Evolutionary conservation across 1,140 invertebrate genomes (phyloP).

Genomic region (Papilio aristodemus): DNA sequence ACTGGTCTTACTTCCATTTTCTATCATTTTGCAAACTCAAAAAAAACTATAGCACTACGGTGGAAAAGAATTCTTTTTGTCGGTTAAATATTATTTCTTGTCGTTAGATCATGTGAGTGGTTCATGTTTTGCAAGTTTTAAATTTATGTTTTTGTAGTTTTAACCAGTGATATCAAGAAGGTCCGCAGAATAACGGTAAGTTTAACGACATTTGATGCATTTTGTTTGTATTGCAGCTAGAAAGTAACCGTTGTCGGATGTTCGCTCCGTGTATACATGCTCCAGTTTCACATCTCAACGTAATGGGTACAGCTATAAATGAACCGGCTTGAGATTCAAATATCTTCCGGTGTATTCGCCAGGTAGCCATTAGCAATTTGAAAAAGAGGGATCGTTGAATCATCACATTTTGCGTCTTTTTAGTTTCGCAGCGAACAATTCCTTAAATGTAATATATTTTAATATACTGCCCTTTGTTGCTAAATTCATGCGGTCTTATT

Average conservation of each 20-base stretch:
- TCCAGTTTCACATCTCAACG: conserved; percentile 67
- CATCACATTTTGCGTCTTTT: conserved; percentile 52
- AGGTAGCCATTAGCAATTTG: conserved; percentile 48
- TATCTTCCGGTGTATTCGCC: conserved; percentile 52
- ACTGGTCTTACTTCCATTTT: conserved; percentile 68
- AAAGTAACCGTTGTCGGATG: conserved; percentile 71
- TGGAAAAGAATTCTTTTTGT: conserved; percentile 68
- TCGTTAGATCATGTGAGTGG: conserved; percentile 63
- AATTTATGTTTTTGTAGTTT: conserved; percentile 52
- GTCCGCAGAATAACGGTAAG: conserved; percentile 61
- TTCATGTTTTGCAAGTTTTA: conserved; percentile 45
- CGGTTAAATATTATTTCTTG: conserved; percentile 61
- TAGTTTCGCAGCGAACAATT: background rate
- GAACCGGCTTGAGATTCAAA: conserved; percentile 58
- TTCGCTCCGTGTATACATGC: conserved; percentile 53
- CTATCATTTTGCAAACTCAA: conserved; percentile 70
- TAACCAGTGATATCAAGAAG: conserved; percentile 38
- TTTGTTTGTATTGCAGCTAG: conserved; percentile 72
- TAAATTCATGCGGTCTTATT: background rate
- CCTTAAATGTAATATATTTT: conserved; percentile 31
- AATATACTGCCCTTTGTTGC: conserved; percentile 9
- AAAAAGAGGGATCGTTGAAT: conserved; percentile 55
- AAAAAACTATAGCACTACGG: conserved; percentile 64
- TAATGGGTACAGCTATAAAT: conserved; percentile 62
- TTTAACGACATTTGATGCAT: conserved; percentile 60